A percentile compares a stretch with the other conserved stretches of the same genome.
These are phyloP conservation scores for Ahaetulla prasina DNA, from an alignment of 2,113 vertebrate genomes.

Conservation along the genomic window DNA sequence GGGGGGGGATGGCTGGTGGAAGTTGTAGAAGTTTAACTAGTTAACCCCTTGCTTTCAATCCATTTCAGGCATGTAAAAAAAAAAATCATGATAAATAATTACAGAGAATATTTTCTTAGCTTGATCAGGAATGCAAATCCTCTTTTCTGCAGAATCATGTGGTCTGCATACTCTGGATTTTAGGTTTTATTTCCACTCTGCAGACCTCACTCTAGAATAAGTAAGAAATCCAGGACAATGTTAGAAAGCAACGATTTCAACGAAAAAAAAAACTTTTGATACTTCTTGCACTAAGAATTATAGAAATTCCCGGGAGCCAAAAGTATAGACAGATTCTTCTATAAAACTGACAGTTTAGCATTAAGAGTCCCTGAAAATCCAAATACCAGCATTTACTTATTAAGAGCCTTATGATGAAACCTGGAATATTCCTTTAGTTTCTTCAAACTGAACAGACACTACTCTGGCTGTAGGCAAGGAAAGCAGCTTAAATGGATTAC, in stretches of 20 bases:
- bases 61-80: not conserved
- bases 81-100: not conserved
- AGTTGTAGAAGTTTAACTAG: slow-evolving; percentile 78
- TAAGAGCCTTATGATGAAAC: slow-evolving; percentile 52
- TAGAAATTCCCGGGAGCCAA: slow-evolving; percentile 52
- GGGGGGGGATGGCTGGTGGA: slow-evolving; percentile 3
- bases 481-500: slow-evolving; percentile 78
- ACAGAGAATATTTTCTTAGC: slow-evolving; percentile 48
- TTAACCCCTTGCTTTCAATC: slow-evolving; percentile 71
- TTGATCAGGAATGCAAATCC: slow-evolving; percentile 64
- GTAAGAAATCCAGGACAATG: slow-evolving; percentile 6
- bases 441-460: slow-evolving; percentile 50
- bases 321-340: slow-evolving; percentile 29
- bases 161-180: slow-evolving; percentile 42
- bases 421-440: slow-evolving; percentile 25
- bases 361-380: slow-evolving; percentile 59
- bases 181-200: not conserved
- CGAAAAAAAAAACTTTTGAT: slow-evolving; percentile 42
- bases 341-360: slow-evolving; percentile 31
- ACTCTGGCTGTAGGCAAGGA: slow-evolving; percentile 59
- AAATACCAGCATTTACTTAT: slow-evolving; percentile 36
- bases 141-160: slow-evolving; percentile 60
- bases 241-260: slow-evolving; percentile 17
- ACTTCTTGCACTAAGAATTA: slow-evolving; percentile 57
- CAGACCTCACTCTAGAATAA: not conserved